Evolutionary conservation across 23 tunicate species (phyloP).

Genomic region (Ciona savignyi): DNA sequence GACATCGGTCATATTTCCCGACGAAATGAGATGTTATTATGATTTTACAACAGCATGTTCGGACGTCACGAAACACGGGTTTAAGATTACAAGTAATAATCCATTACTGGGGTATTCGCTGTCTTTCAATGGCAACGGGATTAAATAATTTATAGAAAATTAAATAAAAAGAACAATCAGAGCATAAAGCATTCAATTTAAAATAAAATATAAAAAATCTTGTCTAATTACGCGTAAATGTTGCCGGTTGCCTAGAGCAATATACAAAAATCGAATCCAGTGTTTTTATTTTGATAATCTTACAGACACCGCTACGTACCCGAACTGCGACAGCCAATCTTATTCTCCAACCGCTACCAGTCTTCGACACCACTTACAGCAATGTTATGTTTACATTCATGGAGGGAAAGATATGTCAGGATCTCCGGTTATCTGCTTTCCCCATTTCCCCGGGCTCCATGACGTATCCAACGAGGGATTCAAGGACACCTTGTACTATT

Average conservation of each 20-base stretch:
- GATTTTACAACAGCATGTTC: not conserved
- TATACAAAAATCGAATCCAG: too few species aligned
- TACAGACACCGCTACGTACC: not conserved
- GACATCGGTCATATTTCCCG: not conserved
- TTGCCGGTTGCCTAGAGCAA: too few species aligned
- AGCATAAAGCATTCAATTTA: too few species aligned
- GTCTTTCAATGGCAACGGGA: too few species aligned
- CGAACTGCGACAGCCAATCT: not conserved
- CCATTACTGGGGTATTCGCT: too few species aligned
- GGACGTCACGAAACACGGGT: not conserved
- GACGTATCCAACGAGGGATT: constrained; percentile 24
- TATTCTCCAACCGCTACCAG: constrained; percentile 15
- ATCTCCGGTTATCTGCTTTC: constrained; percentile 38
- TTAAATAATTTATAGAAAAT: too few species aligned
- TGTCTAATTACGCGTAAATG: too few species aligned
- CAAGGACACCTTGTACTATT: constrained; percentile 23
- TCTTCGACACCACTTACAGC: constrained; percentile 17
- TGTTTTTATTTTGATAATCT: too few species aligned
- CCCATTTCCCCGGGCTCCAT: constrained; percentile 32
- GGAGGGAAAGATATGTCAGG: constrained; percentile 40
- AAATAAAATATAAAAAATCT: too few species aligned
- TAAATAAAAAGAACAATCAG: too few species aligned
- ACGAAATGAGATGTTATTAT: not conserved
- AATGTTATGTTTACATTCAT: constrained; percentile 49
- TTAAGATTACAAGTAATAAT: too few species aligned